Base-by-base conservation (phyloP, 1,140 invertebrate genomes). In the Zaprionus capensis region DNA sequence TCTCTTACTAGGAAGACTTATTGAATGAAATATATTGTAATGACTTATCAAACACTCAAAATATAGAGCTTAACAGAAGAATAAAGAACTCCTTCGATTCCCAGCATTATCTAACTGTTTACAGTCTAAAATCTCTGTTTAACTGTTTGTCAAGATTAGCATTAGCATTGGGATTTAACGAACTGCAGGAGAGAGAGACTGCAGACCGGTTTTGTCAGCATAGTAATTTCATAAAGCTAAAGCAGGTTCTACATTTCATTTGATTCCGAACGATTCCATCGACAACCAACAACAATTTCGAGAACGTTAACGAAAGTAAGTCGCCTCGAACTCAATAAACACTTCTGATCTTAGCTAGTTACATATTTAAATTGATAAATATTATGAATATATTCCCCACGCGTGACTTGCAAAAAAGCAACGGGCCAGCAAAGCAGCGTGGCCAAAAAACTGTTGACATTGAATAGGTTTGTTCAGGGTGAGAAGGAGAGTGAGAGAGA, bases 201-300 rank as follows among this genome's bases (percentile, higher is more conserved):
- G 55, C 56, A 58, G 69, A 76, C 84, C 84, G 84, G 84, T 88
- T 88, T 62, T 59, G 11, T 59, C 11, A 55, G 61, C 55, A 62
- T 68, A 58, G 53, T 51, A 53, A 70, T 69, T 78, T 70, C 62
- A 31, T 70, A 86, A 82, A 90, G 71, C 83, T 70, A 86, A 82
- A 90, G 69, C 83, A 88, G 83, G 83, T 87, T 87, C 81, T 87
- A 83, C 69, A 56, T 62, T 73, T 83, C 69, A 56, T 62, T 73
- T 84, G 71, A 75, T 84, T 74, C 17, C 26, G 5, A 14, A 58
- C 53, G 26, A 56, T 28, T 26, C 63, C 34, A 49, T 57, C 64
- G 34, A 59, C 55, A 65, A 62, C 7, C 44, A 61, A 56, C 46
- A 58, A 64, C 14, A 28, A 36, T 61, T 64, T 46, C 14, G 38